phyloP scores from a whole-genome alignment of 1,140 invertebrate genomes.

The Meloidogyne hapla region DNA sequence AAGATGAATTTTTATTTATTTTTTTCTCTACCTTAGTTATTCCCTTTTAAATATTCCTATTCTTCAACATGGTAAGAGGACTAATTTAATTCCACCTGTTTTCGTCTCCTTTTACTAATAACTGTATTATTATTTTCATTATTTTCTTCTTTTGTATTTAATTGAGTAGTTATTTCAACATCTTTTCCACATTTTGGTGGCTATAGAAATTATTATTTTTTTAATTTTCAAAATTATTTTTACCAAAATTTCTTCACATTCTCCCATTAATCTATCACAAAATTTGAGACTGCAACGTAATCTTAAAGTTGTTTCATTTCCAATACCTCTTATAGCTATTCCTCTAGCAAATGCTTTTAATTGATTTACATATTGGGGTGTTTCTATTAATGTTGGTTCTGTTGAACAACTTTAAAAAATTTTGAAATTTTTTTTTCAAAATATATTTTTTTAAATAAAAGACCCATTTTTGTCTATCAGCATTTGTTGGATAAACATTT shows the following conservation, averaged over 20 bases:
- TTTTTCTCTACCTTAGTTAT: slow-evolving; percentile 1
- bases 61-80: too few relatives aligned
- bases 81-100: too few relatives aligned
- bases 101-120: neutral
- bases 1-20: neutral
- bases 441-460: slow-evolving; percentile 3
- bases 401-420: slow-evolving; percentile 38
- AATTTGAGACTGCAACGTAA: slow-evolving; percentile 37
- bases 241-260: slow-evolving; percentile 48
- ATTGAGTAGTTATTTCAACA: slow-evolving; percentile 12
- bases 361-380: slow-evolving; percentile 33
- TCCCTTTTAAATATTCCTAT: neutral
- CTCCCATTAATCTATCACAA: slow-evolving; percentile 47
- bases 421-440: neutral
- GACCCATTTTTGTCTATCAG: slow-evolving; percentile 33
- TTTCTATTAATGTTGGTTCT: slow-evolving; percentile 31
- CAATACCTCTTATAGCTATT: slow-evolving; percentile 33
- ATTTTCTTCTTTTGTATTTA: neutral
- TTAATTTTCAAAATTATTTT: neutral
- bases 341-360: slow-evolving; percentile 35
- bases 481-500: slow-evolving; percentile 46
- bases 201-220: slow-evolving; percentile 11
- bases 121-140: slow-evolving; percentile 2
- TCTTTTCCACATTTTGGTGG: slow-evolving; percentile 39
- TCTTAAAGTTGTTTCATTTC: slow-evolving; percentile 28